Evolutionary conservation across 2,888 invertebrate species (phyloP).

Genomic region (Eupelmus urozonus): DNA sequence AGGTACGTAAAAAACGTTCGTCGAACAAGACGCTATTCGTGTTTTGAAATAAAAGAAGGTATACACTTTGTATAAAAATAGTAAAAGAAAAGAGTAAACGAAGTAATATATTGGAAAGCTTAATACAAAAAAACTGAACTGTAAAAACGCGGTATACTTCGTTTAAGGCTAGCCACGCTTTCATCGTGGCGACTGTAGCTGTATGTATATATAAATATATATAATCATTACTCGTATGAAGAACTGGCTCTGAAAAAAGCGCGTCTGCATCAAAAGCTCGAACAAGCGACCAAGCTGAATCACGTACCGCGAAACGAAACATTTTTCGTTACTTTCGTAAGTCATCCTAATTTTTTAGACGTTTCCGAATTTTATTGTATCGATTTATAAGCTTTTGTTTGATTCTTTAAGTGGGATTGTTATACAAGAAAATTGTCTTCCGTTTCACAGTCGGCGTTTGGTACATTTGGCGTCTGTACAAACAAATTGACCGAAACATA

Average conservation of each 20-base stretch:
- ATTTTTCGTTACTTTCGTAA: neutral
- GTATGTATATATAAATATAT: conserved; percentile 10
- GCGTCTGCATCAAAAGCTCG: conserved; percentile 3
- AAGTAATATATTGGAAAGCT: conserved; percentile 4
- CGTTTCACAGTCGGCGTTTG: no score
- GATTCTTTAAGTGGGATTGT: no score
- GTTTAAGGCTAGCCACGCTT: conserved; percentile 45
- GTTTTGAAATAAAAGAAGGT: conserved; percentile 2
- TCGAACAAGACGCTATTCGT: conserved; percentile 4
- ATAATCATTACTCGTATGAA: conserved; percentile 45
- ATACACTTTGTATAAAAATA: conserved; percentile 3
- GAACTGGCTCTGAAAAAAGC: conserved; percentile 51
- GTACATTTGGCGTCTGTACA: no score
- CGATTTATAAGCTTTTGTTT: no score
- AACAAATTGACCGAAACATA: no score
- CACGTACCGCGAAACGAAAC: conserved; percentile 1
- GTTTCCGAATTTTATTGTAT: no score
- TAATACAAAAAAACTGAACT: conserved; percentile 31
- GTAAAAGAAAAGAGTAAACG: neutral
- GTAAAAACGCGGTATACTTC: conserved; percentile 51
- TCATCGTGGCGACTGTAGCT: conserved; percentile 35
- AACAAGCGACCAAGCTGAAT: no score
- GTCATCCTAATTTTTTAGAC: no score
- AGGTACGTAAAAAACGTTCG: conserved; percentile 39
- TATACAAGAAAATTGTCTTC: no score